A percentile compares a stretch with the other conserved stretches of the same genome.
phyloP scores from a whole-genome alignment of 2,113 vertebrate species.

The Bubo scandiacus region DNA sequence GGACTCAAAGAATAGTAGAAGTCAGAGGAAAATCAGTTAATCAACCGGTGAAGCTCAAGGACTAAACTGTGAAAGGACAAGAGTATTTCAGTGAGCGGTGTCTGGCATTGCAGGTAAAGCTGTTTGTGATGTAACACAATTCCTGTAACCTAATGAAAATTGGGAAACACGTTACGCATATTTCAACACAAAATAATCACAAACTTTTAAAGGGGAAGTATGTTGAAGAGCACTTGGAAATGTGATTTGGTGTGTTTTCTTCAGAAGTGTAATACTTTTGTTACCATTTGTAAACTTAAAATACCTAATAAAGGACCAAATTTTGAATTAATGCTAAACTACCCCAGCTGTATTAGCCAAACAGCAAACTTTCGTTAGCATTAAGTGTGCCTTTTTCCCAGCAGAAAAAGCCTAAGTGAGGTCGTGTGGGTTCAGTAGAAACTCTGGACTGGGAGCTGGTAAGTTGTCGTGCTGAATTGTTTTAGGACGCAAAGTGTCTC shows the following conservation, averaged over 20 bases:
- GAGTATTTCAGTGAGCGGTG: neutral
- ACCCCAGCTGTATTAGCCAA: neutral
- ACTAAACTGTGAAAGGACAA: neutral
- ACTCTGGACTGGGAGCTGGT: neutral
- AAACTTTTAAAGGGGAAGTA: neutral
- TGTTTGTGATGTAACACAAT: neutral
- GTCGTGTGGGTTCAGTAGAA: neutral
- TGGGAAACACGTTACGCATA: neutral
- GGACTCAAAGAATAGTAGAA: conserved; percentile 70
- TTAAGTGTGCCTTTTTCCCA: neutral
- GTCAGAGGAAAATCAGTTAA: conserved; percentile 86
- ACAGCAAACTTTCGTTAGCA: neutral
- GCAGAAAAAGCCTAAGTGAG: neutral
- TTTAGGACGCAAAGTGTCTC: too few species aligned
- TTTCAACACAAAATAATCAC: neutral
- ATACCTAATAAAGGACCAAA: conserved; percentile 51
- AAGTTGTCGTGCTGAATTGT: neutral
- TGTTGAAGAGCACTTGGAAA: neutral
- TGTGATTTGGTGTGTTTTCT: neutral
- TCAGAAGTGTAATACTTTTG: neutral
- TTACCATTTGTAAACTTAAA: conserved; percentile 20
- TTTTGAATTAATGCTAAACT: neutral
- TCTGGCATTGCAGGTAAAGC: neutral
- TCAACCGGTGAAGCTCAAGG: neutral
- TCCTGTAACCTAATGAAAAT: neutral